Percentiles rank a stretch among this genome's conserved stretches.
phyloP scores from a whole-genome alignment of 2,888 invertebrate genomes.

The Liposcelis brunnea region DNA sequence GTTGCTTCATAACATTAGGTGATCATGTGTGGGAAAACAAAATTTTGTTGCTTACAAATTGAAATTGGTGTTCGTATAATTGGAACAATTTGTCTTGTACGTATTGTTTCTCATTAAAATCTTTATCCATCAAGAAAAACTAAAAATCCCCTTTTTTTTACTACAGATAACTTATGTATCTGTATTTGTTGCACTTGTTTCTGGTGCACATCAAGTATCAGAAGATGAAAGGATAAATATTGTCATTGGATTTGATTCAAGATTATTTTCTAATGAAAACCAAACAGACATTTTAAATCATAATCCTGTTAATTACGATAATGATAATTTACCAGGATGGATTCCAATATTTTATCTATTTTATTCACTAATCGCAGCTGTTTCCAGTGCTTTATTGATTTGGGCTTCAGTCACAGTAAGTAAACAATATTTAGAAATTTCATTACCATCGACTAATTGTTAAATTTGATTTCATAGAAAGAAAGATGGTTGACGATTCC shows the following conservation, averaged over 20 bases:
- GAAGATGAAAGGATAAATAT: no score
- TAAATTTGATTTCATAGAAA: no score
- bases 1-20: no score
- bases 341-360: conserved; percentile 21
- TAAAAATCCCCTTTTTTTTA: no score
- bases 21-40: conserved; percentile 17
- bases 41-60: conserved; percentile 22
- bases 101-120: conserved; percentile 15
- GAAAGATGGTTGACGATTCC: no score
- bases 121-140: no score
- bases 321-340: no score
- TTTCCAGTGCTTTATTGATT: conserved; percentile 23
- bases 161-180: neutral
- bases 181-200: conserved; percentile 9
- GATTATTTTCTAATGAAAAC: conserved; percentile 18
- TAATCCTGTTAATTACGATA: neutral
- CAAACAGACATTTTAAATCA: conserved; percentile 17
- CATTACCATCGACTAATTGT: no score
- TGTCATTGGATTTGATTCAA: neutral
- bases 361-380: conserved; percentile 20
- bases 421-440: no score
- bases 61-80: conserved; percentile 24
- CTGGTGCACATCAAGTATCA: conserved; percentile 19
- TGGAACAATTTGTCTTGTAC: conserved; percentile 24
- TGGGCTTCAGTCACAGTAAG: conserved; percentile 24